Conservation (phyloP, 1,140 invertebrate genomes). For the Galendromus occidentalis region DNA sequence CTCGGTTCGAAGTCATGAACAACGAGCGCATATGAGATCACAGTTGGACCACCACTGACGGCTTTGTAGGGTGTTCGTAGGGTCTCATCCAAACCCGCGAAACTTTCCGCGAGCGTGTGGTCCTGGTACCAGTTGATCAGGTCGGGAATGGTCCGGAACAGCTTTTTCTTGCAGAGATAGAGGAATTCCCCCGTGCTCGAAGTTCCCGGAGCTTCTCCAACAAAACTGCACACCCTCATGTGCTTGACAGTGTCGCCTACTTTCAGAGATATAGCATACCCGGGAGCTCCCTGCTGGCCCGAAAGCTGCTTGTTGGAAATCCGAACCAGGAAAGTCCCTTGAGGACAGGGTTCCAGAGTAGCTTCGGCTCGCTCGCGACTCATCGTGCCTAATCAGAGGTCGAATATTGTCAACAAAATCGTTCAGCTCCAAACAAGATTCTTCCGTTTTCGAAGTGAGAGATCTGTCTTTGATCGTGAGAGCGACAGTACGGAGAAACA, state of each 20-base stretch:
- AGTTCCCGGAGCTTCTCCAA: neutral
- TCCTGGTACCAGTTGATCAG: slow-evolving; percentile 72
- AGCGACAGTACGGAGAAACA: too few species aligned
- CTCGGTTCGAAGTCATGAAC: neutral
- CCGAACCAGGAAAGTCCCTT: slow-evolving; percentile 71
- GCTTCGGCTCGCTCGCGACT: slow-evolving; percentile 49
- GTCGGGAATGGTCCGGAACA: slow-evolving; percentile 30
- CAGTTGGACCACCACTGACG: neutral
- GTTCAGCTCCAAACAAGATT: too few species aligned
- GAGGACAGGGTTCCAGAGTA: slow-evolving; percentile 49
- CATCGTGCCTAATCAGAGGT: slow-evolving; percentile 22
- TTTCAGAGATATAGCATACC: slow-evolving; percentile 56
- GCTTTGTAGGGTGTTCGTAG: slow-evolving; percentile 29
- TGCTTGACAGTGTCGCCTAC: slow-evolving; percentile 56
- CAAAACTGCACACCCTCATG: slow-evolving; percentile 50
- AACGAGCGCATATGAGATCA: neutral
- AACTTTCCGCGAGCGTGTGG: slow-evolving; percentile 68
- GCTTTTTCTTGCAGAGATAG: neutral
- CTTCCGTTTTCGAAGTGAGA: too few species aligned
- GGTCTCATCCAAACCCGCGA: slow-evolving; percentile 34
- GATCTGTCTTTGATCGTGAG: too few species aligned
- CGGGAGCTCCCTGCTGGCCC: slow-evolving; percentile 13
- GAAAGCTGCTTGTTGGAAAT: slow-evolving; percentile 39
- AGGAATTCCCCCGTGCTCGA: neutral
- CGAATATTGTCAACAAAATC: too few species aligned